Evolutionary conservation across 2,797 vertebrate species (phyloP).

Genomic region (Gephyroberyx darwinii): DNA sequence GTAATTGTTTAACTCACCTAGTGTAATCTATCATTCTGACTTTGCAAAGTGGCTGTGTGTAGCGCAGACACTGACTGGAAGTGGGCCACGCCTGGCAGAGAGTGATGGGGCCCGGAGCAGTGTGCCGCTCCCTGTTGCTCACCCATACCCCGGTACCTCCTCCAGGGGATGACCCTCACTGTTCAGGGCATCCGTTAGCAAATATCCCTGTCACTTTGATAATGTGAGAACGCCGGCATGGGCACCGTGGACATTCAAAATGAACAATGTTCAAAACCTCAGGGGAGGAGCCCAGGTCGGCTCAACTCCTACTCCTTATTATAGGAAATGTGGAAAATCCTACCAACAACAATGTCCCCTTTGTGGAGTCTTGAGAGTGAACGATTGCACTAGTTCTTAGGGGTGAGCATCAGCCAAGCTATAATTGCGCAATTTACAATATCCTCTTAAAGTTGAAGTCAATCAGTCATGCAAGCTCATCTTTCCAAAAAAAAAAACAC

Average conservation of each 20-base stretch:
- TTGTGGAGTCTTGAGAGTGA: slow-evolving; percentile 49
- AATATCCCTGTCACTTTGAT: slow-evolving; percentile 63
- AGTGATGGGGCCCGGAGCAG: slow-evolving; percentile 70
- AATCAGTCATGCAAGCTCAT: slow-evolving; percentile 37
- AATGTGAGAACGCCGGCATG: slow-evolving; percentile 40
- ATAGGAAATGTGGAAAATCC: slow-evolving; percentile 41
- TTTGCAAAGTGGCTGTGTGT: slow-evolving; percentile 58
- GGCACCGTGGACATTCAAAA: slow-evolving; percentile 53
- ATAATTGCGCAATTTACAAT: slow-evolving; percentile 55
- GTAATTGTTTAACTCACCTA: slow-evolving; percentile 78
- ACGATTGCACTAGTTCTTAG: slow-evolving; percentile 21
- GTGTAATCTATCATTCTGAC: slow-evolving; percentile 78
- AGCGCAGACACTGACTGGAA: slow-evolving; percentile 64
- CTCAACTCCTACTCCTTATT: slow-evolving; percentile 30
- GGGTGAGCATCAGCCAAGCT: slow-evolving; percentile 23
- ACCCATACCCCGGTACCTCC: slow-evolving; percentile 13
- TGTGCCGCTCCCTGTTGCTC: slow-evolving; percentile 46
- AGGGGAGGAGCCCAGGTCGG: slow-evolving; percentile 13
- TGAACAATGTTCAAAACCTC: slow-evolving; percentile 35
- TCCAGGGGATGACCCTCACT: slow-evolving; percentile 36
- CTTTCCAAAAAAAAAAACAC: slow-evolving; percentile 21
- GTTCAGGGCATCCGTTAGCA: slow-evolving; percentile 40
- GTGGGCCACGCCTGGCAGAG: slow-evolving; percentile 71
- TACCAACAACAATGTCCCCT: slow-evolving; percentile 57
- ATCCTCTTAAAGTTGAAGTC: slow-evolving; percentile 35